Evolutionary conservation across 2,113 vertebrate genomes (phyloP).

Genomic region (Centropus bengalensis): DNA sequence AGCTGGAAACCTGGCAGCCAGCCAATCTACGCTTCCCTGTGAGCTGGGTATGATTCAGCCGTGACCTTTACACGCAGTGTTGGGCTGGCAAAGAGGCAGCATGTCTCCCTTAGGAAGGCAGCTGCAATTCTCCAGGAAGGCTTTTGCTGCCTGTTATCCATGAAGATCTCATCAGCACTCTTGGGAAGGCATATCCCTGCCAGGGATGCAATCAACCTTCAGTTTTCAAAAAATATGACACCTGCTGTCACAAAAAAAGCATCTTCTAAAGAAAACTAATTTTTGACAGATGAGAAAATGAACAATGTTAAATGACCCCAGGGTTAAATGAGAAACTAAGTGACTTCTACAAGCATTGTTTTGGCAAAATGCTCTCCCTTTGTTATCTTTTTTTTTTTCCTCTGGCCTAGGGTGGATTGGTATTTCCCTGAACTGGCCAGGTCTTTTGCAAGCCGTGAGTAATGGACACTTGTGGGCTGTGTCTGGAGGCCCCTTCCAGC

Average conservation of each 20-base stretch:
- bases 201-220: neutral
- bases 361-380: conserved; percentile 21
- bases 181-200: neutral
- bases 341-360: neutral
- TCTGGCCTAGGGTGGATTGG: neutral
- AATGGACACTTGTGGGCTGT: neutral
- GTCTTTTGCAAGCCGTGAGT: neutral
- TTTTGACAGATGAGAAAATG: neutral
- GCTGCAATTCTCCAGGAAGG: neutral
- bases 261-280: neutral
- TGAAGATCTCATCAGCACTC: neutral
- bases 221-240: neutral
- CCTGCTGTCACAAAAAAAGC: neutral
- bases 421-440: neutral
- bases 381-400: neutral
- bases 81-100: neutral
- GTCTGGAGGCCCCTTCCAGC: neutral
- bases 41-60: neutral
- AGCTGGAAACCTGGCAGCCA: neutral
- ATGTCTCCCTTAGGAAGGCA: neutral
- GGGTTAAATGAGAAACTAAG: neutral
- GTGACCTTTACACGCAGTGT: neutral
- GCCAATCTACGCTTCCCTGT: neutral
- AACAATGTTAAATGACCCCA: neutral
- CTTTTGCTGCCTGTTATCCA: neutral